phyloP scores from a whole-genome alignment of 2,797 vertebrate species.

The Arrhamphus sclerolepis region DNA sequence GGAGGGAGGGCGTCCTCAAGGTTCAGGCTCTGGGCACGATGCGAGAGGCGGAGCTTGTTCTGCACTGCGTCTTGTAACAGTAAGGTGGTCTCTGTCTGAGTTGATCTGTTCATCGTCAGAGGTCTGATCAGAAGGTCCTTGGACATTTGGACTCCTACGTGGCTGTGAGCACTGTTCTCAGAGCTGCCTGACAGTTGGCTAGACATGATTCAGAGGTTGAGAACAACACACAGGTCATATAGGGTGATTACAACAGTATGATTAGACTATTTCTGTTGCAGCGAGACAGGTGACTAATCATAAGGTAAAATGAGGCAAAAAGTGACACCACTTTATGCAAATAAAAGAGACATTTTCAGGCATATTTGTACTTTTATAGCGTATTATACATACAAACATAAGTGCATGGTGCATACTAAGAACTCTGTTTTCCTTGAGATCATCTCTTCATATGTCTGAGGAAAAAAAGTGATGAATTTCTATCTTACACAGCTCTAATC shows the following conservation, averaged over 20 bases:
- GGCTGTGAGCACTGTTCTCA: conserved; percentile 69
- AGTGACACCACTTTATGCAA: too few species aligned
- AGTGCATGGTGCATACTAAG: too few species aligned
- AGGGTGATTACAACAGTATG: conserved; percentile 5
- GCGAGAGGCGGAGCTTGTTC: conserved; percentile 41
- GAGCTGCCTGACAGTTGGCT: conserved; percentile 71
- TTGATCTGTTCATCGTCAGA: conserved; percentile 67
- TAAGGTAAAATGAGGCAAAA: too few species aligned
- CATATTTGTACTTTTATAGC: too few species aligned
- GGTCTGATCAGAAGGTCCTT: conserved; percentile 36
- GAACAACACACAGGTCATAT: conserved; percentile 43
- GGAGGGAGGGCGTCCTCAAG: conserved; percentile 75
- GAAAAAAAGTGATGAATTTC: too few species aligned
- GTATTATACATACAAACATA: too few species aligned
- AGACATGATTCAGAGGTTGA: conserved; percentile 52
- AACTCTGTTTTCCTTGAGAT: too few species aligned
- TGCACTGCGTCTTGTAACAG: conserved; percentile 20
- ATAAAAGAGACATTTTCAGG: too few species aligned
- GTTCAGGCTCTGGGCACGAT: conserved; percentile 63
- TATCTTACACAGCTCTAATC: too few species aligned
- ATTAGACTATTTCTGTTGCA: too few species aligned
- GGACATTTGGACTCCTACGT: conserved; percentile 43
- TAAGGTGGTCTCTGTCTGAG: conserved; percentile 74
- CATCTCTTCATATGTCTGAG: too few species aligned
- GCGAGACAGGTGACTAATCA: too few species aligned